phyloP scores from a whole-genome alignment of 2,113 vertebrate genomes.

The Kryptolebias marmoratus region DNA sequence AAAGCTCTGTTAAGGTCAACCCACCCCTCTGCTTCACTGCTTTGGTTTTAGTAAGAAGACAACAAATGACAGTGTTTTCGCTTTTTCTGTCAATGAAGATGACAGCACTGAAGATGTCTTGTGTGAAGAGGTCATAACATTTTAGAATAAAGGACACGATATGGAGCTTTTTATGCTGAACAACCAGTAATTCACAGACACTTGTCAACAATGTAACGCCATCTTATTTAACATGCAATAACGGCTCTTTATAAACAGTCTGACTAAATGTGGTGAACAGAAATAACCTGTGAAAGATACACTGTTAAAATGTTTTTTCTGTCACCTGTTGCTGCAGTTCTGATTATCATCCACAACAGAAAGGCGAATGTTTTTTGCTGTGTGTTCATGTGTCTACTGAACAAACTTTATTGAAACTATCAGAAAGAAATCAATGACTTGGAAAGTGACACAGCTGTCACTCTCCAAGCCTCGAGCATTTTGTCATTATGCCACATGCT shows the following conservation, averaged over 20 bases:
- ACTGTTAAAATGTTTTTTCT: neutral
- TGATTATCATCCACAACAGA: too few species aligned
- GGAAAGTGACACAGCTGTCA: neutral
- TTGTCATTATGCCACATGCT: slow-evolving; percentile 19
- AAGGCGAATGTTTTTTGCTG: too few species aligned
- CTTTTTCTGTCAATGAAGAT: slow-evolving; percentile 30
- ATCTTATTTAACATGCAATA: neutral
- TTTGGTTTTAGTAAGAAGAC: slow-evolving; percentile 34
- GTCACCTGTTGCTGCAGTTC: too few species aligned
- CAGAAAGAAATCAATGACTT: neutral
- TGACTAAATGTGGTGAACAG: neutral
- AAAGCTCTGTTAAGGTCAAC: slow-evolving; percentile 41
- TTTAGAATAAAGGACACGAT: neutral
- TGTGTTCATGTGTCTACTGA: neutral
- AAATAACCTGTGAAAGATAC: neutral
- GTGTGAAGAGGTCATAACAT: neutral
- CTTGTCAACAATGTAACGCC: neutral
- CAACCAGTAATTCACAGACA: neutral
- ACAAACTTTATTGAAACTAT: too few species aligned
- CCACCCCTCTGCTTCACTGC: slow-evolving; percentile 32
- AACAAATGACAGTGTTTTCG: slow-evolving; percentile 25
- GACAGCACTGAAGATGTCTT: neutral
- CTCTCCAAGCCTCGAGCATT: slow-evolving; percentile 2
- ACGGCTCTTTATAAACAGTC: too few species aligned
- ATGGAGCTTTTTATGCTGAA: neutral